Conservation (phyloP, 2,888 invertebrate genomes). For the Vannuccia rotundouncinata region DNA sequence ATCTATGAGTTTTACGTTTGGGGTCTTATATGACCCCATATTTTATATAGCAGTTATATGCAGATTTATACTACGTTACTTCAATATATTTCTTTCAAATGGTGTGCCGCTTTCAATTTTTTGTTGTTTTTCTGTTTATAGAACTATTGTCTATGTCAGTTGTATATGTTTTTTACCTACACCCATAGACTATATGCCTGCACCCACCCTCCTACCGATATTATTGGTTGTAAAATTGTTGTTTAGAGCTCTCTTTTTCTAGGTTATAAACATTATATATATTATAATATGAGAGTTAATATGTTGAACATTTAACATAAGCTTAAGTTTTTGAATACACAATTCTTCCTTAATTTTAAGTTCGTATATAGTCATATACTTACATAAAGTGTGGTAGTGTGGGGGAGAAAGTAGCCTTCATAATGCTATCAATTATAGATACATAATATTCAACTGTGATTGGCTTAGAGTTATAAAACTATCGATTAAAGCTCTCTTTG, state of each 20-base stretch:
- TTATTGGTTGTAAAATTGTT: not conserved
- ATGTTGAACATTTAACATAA: not conserved
- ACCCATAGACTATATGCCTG: not conserved
- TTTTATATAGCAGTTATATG: not conserved
- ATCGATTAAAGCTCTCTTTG: not conserved
- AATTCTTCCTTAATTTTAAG: not conserved
- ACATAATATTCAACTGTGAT: not conserved
- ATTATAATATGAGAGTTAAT: not conserved
- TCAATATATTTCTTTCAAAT: not conserved
- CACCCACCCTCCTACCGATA: not conserved
- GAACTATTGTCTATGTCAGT: not conserved
- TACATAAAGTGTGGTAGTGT: not conserved
- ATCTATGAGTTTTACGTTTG: not conserved
- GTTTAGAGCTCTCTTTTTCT: not conserved
- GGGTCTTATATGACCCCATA: not conserved
- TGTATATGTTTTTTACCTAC: not conserved
- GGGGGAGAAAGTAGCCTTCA: not conserved
- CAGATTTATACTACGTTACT: not conserved
- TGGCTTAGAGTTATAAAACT: not conserved
- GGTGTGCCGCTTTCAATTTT: not conserved
- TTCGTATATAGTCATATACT: not conserved
- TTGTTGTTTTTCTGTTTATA: not conserved
- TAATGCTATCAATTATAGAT: not conserved
- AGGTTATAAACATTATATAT: not conserved
- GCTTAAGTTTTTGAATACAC: not conserved